Evolutionary conservation across 2,797 vertebrate species (phyloP), one percentile per base, ranked within the genome.

Genomic region (Tarsius wallacei): DNA sequence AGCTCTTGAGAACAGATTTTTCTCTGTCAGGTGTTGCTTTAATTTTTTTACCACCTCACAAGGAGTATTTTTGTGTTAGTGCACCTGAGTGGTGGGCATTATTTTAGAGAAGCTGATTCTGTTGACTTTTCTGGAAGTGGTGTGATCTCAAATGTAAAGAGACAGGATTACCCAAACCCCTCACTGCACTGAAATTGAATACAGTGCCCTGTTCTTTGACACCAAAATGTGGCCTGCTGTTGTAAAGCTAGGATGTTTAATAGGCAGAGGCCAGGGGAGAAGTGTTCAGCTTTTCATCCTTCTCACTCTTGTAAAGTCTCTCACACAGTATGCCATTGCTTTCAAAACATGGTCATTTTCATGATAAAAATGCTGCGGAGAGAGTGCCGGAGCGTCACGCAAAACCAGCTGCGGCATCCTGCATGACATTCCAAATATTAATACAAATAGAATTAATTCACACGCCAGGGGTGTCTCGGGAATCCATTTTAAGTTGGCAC

Each of bases 261-360:
- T 93, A 98, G 94, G 21, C 77, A 93, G 90, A 97, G 85, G 71
- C 55, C 0, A 0, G 94, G 92, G 92, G 91, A 97, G 95, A 96
- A 63, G 86, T 94, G 51, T 71, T 57, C 94, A 63, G 61, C 93
- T 96, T 97, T 96, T 74, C 93, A 19, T 90, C 78, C 76, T 94
- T 89, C 82, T 88, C 84, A 68, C 47, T 84, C 91, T 95, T 97
- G 53, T 89, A 31, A 94, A 91, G 71, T 86, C 87, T 91, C 82
- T 88, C 95, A 68, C 0, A 0, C 15, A 17, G 91, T 84, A 49
- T 95, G 76, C 68, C 93, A 16, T 28, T 1, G 66, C 86, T 81
- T 97, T 94, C 96, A 61, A 96, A 98, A 96, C 0, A 1, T 94
- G 97, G 97, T 96, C 96, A 96, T 98, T 98, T 98, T 97, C 57